These are phyloP conservation scores for Ennomos quercinarius DNA, from an alignment of 2,888 invertebrate species.

Conservation along the genomic window DNA sequence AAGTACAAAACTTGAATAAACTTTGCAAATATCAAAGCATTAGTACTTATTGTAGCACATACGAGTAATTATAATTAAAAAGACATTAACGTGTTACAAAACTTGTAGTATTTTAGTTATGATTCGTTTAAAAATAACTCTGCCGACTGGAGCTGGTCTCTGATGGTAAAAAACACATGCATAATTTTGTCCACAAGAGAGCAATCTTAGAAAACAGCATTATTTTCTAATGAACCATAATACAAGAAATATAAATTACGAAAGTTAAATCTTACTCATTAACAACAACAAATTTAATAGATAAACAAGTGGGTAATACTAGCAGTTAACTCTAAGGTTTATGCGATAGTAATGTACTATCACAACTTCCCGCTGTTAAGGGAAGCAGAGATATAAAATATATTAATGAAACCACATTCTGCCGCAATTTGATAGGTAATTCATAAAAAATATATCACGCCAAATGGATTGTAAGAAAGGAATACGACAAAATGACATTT, in stretches of 20 bases:
- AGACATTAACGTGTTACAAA: constrained; percentile 52
- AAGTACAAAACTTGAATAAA: constrained; percentile 47
- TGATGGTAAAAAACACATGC: no score
- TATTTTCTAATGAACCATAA: constrained; percentile 34
- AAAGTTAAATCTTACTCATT: constrained; percentile 56
- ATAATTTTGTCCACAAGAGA: background rate
- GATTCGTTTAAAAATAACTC: constrained; percentile 15
- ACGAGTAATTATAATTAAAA: constrained; percentile 46
- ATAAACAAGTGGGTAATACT: constrained; percentile 63
- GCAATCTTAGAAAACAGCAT: constrained; percentile 2
- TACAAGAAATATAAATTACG: constrained; percentile 57
- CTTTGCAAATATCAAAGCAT: constrained; percentile 59
- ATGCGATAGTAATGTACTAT: constrained; percentile 62
- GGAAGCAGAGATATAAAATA: constrained; percentile 47
- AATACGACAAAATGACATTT: constrained; percentile 3
- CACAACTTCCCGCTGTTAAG: constrained; percentile 45
- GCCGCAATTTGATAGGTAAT: constrained; percentile 25
- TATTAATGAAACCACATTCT: constrained; percentile 18
- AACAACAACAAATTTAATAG: constrained; percentile 56
- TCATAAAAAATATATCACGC: background rate
- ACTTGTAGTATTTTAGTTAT: constrained; percentile 41
- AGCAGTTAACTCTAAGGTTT: constrained; percentile 54
- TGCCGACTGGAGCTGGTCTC: background rate
- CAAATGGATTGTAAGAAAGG: background rate
- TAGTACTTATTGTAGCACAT: constrained; percentile 46